phyloP scores from a whole-genome alignment of 2,797 vertebrate species.

The Hypotaenidia okinawae region DNA sequence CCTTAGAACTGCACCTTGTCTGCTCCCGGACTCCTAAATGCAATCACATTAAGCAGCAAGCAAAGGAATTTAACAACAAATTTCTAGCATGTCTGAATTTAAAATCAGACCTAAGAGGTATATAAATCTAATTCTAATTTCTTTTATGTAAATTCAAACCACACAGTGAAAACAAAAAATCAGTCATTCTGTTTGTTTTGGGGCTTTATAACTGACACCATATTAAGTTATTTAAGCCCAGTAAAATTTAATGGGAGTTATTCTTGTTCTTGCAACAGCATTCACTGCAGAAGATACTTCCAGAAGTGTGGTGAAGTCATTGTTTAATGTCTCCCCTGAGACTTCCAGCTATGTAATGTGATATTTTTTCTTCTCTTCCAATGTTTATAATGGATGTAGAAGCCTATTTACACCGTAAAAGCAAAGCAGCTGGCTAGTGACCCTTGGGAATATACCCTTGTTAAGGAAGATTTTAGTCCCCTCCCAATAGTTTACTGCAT shows the following conservation, averaged over 20 bases:
- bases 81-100: slow-evolving; percentile 49
- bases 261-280: neutral
- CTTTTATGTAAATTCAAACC: slow-evolving; percentile 53
- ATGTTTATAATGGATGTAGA: slow-evolving; percentile 31
- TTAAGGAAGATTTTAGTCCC: slow-evolving; percentile 30
- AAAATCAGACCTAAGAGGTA: slow-evolving; percentile 20
- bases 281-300: slow-evolving; percentile 38
- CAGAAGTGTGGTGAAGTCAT: slow-evolving; percentile 55
- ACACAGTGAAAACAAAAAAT: neutral
- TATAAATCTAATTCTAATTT: slow-evolving; percentile 61
- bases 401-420: slow-evolving; percentile 43
- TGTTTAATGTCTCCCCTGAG: slow-evolving; percentile 30
- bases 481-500: slow-evolving; percentile 54
- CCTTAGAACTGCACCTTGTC: neutral
- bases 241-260: slow-evolving; percentile 15
- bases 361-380: slow-evolving; percentile 22
- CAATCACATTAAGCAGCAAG: slow-evolving; percentile 10
- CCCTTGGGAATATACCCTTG: slow-evolving; percentile 54
- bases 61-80: slow-evolving; percentile 11
- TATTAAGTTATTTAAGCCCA: neutral
- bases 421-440: slow-evolving; percentile 66
- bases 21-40: neutral
- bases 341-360: slow-evolving; percentile 49
- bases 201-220: slow-evolving; percentile 43
- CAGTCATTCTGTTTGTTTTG: neutral